Conservation (phyloP, 2,113 vertebrate species). For the Phaethon lepturus region DNA sequence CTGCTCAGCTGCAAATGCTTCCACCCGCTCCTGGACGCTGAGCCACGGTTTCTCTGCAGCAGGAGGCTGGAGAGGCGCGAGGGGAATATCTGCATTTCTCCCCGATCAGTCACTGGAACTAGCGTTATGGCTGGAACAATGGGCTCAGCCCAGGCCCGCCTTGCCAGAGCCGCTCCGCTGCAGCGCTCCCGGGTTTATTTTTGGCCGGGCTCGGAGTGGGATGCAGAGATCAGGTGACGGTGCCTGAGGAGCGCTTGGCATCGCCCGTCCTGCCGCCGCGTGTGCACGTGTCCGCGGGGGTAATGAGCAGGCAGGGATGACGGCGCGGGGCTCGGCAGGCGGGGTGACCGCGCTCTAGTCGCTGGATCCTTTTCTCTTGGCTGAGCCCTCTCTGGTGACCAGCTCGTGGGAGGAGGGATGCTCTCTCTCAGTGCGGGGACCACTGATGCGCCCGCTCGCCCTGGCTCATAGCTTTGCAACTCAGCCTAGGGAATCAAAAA, state of each 20-base stretch:
- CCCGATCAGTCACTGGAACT: background rate
- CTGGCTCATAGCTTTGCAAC: background rate
- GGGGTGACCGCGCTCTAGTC: fast-evolving
- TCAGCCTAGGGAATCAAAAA: background rate
- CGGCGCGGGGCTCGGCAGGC: background rate
- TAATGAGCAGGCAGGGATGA: background rate
- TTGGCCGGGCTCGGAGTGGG: background rate
- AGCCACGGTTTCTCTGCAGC: background rate
- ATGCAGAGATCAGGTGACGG: background rate
- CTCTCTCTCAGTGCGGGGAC: fast-evolving
- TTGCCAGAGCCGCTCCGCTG: background rate
- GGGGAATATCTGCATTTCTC: constrained; percentile 20
- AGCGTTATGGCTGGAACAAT: background rate
- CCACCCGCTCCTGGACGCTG: background rate
- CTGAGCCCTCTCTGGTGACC: background rate
- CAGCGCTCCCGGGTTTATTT: constrained; percentile 10
- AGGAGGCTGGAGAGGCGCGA: background rate
- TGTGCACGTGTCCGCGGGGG: background rate
- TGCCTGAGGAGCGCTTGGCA: constrained; percentile 29
- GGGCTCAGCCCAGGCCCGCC: background rate
- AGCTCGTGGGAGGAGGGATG: fast-evolving
- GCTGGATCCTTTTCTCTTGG: background rate
- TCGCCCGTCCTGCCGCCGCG: background rate
- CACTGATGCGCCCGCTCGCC: background rate
- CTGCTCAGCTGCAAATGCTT: background rate